Percentiles rank a stretch among this genome's conserved stretches.
Conservation (phyloP, 2,888 invertebrate species). For the Ectropis crepuscularia region DNA sequence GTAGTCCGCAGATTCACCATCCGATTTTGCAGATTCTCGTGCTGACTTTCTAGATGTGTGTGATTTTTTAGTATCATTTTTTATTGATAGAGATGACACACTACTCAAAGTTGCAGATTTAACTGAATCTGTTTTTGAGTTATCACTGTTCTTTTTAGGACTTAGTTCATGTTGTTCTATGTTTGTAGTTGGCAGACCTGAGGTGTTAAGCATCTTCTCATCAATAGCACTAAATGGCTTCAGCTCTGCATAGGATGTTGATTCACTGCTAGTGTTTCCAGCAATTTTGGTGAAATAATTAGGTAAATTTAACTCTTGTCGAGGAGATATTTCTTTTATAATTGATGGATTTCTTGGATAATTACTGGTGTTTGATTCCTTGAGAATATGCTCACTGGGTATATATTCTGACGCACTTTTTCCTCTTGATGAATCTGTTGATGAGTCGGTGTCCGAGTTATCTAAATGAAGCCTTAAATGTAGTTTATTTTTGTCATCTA, state of each 20-base stretch:
- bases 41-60: conserved; percentile 47
- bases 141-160: conserved; percentile 40
- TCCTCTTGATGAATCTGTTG: conserved; percentile 72
- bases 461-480: conserved; percentile 72
- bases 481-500: conserved; percentile 77
- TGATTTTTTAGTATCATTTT: conserved; percentile 45
- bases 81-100: conserved; percentile 52
- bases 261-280: conserved; percentile 71
- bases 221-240: conserved; percentile 67
- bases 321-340: conserved; percentile 21
- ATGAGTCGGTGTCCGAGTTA: conserved; percentile 80
- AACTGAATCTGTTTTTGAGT: conserved; percentile 46
- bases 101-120: conserved; percentile 57
- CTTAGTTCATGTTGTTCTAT: conserved; percentile 42
- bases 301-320: conserved; percentile 44
- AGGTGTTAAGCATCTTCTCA: conserved; percentile 65
- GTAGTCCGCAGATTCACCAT: conserved; percentile 66
- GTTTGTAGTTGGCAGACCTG: conserved; percentile 55
- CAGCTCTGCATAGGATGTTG: conserved; percentile 75
- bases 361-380: conserved; percentile 44
- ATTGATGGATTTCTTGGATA: conserved; percentile 25
- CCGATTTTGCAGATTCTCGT: conserved; percentile 56
- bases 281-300: conserved; percentile 49
- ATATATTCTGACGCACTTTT: conserved; percentile 77
- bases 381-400: conserved; percentile 67